These are phyloP conservation scores for Karalla daura DNA, from an alignment of 2,797 vertebrate genomes.

Conservation along the genomic window DNA sequence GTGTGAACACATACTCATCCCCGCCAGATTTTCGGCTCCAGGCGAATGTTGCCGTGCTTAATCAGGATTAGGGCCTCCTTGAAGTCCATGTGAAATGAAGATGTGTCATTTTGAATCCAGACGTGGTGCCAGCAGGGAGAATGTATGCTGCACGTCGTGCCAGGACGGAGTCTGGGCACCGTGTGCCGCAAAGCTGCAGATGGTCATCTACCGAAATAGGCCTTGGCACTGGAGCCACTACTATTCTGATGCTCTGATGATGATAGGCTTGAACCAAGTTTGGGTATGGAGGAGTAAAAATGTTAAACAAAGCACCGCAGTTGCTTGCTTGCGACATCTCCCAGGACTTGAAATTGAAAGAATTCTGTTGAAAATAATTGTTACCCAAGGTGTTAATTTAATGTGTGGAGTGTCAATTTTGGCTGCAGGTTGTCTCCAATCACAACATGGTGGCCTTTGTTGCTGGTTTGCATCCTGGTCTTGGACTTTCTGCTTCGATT, in stretches of 20 bases:
- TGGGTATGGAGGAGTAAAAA: conserved; percentile 41
- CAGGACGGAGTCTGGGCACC: conserved; percentile 62
- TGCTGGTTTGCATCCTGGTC: too few species aligned
- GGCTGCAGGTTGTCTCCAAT: too few species aligned
- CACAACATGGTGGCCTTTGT: too few species aligned
- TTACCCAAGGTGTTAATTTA: conserved; percentile 10
- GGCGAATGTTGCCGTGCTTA: conserved; percentile 54
- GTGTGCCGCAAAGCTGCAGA: conserved; percentile 65
- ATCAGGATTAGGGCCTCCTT: conserved; percentile 61
- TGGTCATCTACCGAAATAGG: conserved; percentile 76
- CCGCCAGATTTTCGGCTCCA: conserved; percentile 48
- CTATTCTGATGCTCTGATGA: conserved; percentile 61
- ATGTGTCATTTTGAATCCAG: conserved; percentile 69
- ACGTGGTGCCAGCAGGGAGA: conserved; percentile 54
- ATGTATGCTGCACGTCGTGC: conserved; percentile 48
- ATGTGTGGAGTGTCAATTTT: too few species aligned
- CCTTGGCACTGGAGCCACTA: conserved; percentile 50
- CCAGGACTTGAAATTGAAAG: not conserved
- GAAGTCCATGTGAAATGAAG: conserved; percentile 62
- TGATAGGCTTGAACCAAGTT: conserved; percentile 46
- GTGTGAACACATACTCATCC: conserved; percentile 36
- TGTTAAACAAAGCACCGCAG: conserved; percentile 27
- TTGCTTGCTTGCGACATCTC: conserved; percentile 29
- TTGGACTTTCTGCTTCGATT: too few species aligned
- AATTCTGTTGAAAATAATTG: not conserved